phyloP scores from a whole-genome alignment of 2,888 invertebrate genomes.

The Chymomyza procnemis region DNA sequence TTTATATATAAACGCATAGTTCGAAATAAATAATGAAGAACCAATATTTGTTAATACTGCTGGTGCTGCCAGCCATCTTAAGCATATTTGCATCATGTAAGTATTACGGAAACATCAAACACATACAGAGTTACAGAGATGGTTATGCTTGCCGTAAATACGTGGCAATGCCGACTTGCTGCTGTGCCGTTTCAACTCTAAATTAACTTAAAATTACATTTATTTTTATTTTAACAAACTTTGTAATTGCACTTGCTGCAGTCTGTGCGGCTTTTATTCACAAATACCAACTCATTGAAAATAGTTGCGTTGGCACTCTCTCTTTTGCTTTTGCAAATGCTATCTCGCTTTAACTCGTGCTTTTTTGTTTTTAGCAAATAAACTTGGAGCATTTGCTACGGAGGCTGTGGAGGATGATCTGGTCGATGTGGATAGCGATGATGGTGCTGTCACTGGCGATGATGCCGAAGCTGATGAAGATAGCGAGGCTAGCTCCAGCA shows the following conservation, averaged over 20 bases:
- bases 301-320: conserved; percentile 56
- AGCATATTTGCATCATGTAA: conserved; percentile 86
- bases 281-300: conserved; percentile 10
- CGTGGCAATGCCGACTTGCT: conserved; percentile 45
- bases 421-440: conserved; percentile 81
- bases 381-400: conserved; percentile 79
- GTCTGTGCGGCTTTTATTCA: no score
- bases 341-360: conserved; percentile 34
- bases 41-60: conserved; percentile 82
- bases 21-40: conserved; percentile 80
- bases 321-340: not conserved
- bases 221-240: not conserved
- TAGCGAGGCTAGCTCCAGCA: conserved; percentile 79
- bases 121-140: not conserved
- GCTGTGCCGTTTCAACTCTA: not conserved
- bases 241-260: not conserved
- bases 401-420: conserved; percentile 83
- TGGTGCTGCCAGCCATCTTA: conserved; percentile 86
- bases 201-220: not conserved
- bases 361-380: conserved; percentile 77
- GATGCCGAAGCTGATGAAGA: conserved; percentile 81
- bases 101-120: conserved; percentile 65
- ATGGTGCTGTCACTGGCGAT: conserved; percentile 82
- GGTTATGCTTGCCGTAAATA: conserved; percentile 8
- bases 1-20: conserved; percentile 24